Evolutionary conservation across 2,113 vertebrate genomes (phyloP), one percentile per base, ranked within the genome.

Genomic region (Uropsilus gracilis): DNA sequence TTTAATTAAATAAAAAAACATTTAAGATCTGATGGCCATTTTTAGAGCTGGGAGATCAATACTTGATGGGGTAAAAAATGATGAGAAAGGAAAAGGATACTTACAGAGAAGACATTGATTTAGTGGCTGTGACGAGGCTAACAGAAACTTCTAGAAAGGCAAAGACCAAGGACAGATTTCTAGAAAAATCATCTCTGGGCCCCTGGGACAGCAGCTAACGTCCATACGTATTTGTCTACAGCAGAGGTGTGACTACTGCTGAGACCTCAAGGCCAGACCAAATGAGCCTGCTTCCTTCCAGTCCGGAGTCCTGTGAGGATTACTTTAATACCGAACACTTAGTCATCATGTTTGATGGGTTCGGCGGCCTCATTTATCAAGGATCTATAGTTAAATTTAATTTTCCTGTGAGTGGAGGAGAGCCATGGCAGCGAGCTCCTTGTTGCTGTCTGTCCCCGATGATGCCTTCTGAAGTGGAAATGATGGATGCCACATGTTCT

Each of bases 381-480:
- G 97, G 94, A 98, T 98, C 98, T 98, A 98, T 94, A 96, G 97
- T 97, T 98, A 98, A 98, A 98, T 98, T 98, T 98, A 98, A 98
- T 98, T 98, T 98, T 97, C 96, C 82, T 96, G 95, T 94, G 97
- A 98, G 96, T 97, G 87, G 97, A 98, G 98, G 97, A 97, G 96
- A 97, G 97, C 95, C 94, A 97, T 93, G 96, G 97, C 97, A 97
- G 95, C 92, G 0, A 94, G 97, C 95, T 98, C 96, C 96, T 97
- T 96, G 98, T 90, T 98, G 98, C 98, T 97, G 98, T 98, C 97
- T 97, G 97, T 96, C 97, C 97, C 98, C 87, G 96, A 76, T 98
- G 97, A 98, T 98, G 98, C 90, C 95, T 98, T 98, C 97, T 98
- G 98, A 98, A 98, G 98, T 98, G 98, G 98, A 98, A 98, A 98